Base-by-base conservation (phyloP, 2,113 vertebrate genomes). In the Lepisosteus osseus region DNA sequence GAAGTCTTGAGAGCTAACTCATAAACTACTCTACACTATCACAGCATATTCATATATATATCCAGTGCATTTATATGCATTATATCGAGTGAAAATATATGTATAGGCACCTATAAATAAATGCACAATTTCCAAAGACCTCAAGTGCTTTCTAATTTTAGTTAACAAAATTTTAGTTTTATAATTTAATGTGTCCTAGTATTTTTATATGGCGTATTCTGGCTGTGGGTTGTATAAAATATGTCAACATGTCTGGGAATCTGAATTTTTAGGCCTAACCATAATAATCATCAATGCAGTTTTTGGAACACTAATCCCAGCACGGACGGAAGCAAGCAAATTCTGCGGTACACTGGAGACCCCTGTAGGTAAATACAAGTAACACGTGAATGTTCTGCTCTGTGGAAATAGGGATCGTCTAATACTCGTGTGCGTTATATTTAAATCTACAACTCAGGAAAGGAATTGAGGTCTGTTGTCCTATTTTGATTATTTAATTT, bases 1-100 rank as follows among this genome's bases (percentile, higher is more conserved):
- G 95, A 97, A 95, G 94, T 93, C 94, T 96, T 94, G 91, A 95
- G 94, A 96, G 96, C 94, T 92, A 93, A 94, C 95, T 97, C 94
- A 96, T 98, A 96, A 97, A 94, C 92, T 91, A 89, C 92, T 83
- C 89, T 88, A 86, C 92, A 93, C 94, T 94, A 94, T 94, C 94
- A 95, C 88, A 87, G 89, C 84, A 92, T 88, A 83, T 79, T 72
- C 15, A 61, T 55, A 45, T n/a, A 70, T 47, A 7, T 62, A 54
- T 13, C 43, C 43, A 57, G 70, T 68, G 81, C 59, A 77, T 81
- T 77, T 5, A 77, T 79, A 68, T 66, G 61, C 47, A 51, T 51
- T 1, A 51, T 51, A 51, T 43, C 5, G 6, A 29, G 29, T 29
- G 29, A 29, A 65, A 11, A 65, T 29, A 43, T 51, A 51, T 51